phyloP scores from a whole-genome alignment of 2,797 vertebrate genomes.

The Hydrocynus forskahlii region DNA sequence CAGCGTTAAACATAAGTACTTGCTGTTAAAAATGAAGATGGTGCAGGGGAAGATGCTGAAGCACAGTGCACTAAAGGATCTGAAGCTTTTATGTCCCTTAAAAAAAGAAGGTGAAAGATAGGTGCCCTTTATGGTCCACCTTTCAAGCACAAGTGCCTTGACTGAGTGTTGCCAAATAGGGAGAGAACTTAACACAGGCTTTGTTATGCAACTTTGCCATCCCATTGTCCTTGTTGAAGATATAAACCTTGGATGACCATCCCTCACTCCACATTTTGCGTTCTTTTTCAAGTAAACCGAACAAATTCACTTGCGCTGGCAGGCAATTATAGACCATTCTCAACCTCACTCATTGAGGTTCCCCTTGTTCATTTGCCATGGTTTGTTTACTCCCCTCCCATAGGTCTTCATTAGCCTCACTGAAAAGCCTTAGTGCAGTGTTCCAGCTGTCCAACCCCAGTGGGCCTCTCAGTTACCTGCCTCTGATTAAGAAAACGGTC shows the following conservation, averaged over 20 bases:
- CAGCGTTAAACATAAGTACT: neutral
- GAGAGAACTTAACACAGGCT: neutral
- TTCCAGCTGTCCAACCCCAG: slow-evolving; percentile 36
- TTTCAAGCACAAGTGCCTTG: neutral
- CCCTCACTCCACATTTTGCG: neutral
- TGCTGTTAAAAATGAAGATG: neutral
- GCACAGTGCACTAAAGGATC: neutral
- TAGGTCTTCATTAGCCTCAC: slow-evolving; percentile 54
- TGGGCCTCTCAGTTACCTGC: slow-evolving; percentile 46
- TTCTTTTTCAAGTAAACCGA: neutral
- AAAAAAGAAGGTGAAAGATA: neutral
- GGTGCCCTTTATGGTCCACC: no score
- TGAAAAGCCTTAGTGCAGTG: slow-evolving; percentile 38
- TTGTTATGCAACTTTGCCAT: neutral
- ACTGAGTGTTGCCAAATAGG: neutral
- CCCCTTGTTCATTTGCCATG: slow-evolving; percentile 30
- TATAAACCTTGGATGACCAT: neutral
- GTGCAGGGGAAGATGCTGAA: neutral
- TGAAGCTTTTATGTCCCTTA: neutral
- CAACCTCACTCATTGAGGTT: slow-evolving; percentile 29
- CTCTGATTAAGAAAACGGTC: slow-evolving; percentile 43
- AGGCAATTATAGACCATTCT: slow-evolving; percentile 28
- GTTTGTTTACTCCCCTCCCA: slow-evolving; percentile 41
- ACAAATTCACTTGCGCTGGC: neutral
- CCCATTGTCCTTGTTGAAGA: neutral